phyloP scores from a whole-genome alignment of 2,888 invertebrate species.

The Ganaspis brasiliensis region DNA sequence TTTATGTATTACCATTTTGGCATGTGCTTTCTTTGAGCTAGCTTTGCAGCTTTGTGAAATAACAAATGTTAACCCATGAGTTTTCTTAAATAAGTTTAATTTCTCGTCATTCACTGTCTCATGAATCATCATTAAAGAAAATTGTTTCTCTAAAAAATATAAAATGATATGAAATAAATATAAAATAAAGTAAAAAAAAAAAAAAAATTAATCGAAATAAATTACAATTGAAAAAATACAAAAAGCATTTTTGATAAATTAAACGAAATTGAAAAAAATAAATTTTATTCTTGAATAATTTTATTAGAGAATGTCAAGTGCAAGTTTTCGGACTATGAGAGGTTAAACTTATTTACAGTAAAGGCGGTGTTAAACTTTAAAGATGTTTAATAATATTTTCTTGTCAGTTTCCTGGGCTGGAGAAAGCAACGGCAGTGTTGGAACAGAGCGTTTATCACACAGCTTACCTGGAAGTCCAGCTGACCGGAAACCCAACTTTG shows the following conservation, averaged over 20 bases:
- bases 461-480: constrained; percentile 88
- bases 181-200: too few relatives aligned
- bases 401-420: constrained; percentile 80
- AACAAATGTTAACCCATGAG: constrained; percentile 3
- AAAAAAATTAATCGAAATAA: too few relatives aligned
- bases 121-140: not conserved
- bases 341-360: not conserved
- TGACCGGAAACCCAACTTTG: constrained; percentile 86
- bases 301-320: too few relatives aligned
- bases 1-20: not conserved
- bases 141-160: too few relatives aligned
- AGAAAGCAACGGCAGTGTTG: constrained; percentile 83
- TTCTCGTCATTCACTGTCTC: constrained; percentile 5
- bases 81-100: constrained; percentile 7
- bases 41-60: constrained; percentile 24
- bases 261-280: too few relatives aligned
- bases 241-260: too few relatives aligned
- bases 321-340: not conserved
- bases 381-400: constrained; percentile 18
- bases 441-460: constrained; percentile 84
- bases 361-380: not conserved
- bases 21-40: constrained; percentile 33
- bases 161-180: too few relatives aligned
- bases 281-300: too few relatives aligned
- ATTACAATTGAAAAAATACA: too few relatives aligned